Evolutionary conservation across 1,140 invertebrate genomes (phyloP), one percentile per base, ranked within the genome.

Genomic region (Drosophila hydei): DNA sequence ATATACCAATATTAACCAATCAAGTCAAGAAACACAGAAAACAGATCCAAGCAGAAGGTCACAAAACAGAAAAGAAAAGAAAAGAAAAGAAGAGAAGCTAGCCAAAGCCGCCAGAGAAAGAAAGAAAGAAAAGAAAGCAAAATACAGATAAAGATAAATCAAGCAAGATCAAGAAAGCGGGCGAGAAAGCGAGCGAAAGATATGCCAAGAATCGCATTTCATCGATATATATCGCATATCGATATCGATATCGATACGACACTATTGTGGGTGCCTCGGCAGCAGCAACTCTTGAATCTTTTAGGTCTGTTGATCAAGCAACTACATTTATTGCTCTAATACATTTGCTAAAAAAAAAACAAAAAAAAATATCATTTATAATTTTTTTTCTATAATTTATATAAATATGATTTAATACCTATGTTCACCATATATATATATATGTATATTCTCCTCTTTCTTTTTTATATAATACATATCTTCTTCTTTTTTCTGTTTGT

Each of bases 251-350:
- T n/a, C 27, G 30, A 38, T 40, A 23, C 18, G 8, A 21, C 42
- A 43, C n/a, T 16, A 47, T 48, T 43, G 48, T 33, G 55, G 63
- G 70, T 63, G 55, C 64, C 42, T 68, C 70, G 63, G 62, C 70
- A 72, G 63, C 70, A 72, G 63, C 62, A 61, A 55, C 43, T 51
- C 43, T 51, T 54, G 67, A 63, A 56, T 56, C 14, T 8, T 48
- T 73, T 75, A 75, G 72, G 72, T 75, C 72, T 75, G 72, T 75
- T 75, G 60, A 75, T 68, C 63, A 71, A 75, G 60, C 68, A 61
- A 75, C 27, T 60, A 72, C 55, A 71, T 43, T 58, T 75, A 61
- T 72, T 59, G 52, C 60, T 65, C 38, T 42, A 16, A 51, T 67
- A 72, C 63, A 75, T 61, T 75, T 72, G 69, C 73, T 72, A 52